These are phyloP conservation scores for Bombus ignitus DNA, from an alignment of 1,140 invertebrate species.

Conservation along the genomic window DNA sequence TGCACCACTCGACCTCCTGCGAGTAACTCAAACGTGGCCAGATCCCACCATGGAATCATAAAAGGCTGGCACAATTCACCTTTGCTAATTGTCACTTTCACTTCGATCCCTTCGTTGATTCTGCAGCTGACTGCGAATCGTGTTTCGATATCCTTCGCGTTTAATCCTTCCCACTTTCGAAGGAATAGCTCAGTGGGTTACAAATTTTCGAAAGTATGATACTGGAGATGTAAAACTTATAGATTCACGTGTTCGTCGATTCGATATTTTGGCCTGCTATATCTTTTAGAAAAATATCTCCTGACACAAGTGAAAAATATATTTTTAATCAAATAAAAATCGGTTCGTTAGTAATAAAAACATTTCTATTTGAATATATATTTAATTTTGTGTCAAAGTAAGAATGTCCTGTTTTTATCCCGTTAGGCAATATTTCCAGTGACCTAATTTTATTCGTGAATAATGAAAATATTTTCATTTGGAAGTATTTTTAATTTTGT, in stretches of 20 bases:
- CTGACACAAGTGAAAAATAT: rapidly evolving
- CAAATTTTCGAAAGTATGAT: neutral
- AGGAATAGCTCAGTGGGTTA: no score
- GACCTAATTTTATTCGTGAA: no score
- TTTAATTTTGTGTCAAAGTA: no score
- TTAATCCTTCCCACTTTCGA: neutral
- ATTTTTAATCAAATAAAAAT: neutral
- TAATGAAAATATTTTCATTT: neutral
- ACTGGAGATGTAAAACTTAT: no score
- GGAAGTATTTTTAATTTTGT: neutral
- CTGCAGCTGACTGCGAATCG: conserved; percentile 29
- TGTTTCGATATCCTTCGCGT: neutral
- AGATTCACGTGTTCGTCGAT: neutral
- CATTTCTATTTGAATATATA: no score
- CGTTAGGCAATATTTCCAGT: no score
- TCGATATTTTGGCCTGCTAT: no score
- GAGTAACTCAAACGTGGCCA: conserved; percentile 61
- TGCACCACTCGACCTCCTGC: conserved; percentile 51
- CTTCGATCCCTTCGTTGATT: conserved; percentile 66
- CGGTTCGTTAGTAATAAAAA: no score
- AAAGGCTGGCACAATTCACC: conserved; percentile 64
- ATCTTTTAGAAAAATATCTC: neutral
- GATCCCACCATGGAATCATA: conserved; percentile 75
- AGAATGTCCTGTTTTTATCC: no score
- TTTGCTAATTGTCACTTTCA: conserved; percentile 79